Base-by-base conservation (phyloP, 2,797 vertebrate genomes). In the Characodon lateralis region DNA sequence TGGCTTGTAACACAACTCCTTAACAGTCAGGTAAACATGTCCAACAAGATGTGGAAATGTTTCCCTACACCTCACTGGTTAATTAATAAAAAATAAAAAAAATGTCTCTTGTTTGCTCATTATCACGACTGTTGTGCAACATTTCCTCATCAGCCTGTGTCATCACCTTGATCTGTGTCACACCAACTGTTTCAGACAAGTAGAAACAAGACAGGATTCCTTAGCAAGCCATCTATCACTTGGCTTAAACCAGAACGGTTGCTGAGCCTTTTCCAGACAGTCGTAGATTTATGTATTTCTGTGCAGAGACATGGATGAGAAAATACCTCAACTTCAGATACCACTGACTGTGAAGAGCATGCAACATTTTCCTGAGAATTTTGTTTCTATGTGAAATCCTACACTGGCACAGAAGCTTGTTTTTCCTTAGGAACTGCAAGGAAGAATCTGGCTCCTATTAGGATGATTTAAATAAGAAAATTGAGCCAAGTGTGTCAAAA, bases 101-200 rank as follows among this genome's bases (percentile, higher is more conserved):
- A 35, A 4, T 3, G 35, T 3, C 39, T 66, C 1, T 68, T 41
- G 7, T 31, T 18, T 35, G 46, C 48, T 31, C 0, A 71, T 50
- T 71, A 71, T 53, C 28, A 35, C 53, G 70, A 53, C 26, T 0
- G 8, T 35, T 71, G 18, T 12, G 70, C 14, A 72, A 39, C 50
- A 5, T 35, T 55, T 48, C 35, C 35, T 59, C 50, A 35, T 78
- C 70, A 74, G 20, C 28, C 66, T 2, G 0, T 39, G 72, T 24
- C 59, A 39, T 81, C 13, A 61, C 53, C 10, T 72, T 82, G 51
- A 82, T 74, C 53, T 22, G 6, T 41, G 7, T 48, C 22, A 31
- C 10, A 51, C 12, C 28, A 13, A 46, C 1, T 24, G 20, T 31
- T 63, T 81, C 10, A 72, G 65, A 78, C 16, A 9, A 66, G 56